phyloP scores from a whole-genome alignment of 2,113 vertebrate species.

The Capreolus pygargus region DNA sequence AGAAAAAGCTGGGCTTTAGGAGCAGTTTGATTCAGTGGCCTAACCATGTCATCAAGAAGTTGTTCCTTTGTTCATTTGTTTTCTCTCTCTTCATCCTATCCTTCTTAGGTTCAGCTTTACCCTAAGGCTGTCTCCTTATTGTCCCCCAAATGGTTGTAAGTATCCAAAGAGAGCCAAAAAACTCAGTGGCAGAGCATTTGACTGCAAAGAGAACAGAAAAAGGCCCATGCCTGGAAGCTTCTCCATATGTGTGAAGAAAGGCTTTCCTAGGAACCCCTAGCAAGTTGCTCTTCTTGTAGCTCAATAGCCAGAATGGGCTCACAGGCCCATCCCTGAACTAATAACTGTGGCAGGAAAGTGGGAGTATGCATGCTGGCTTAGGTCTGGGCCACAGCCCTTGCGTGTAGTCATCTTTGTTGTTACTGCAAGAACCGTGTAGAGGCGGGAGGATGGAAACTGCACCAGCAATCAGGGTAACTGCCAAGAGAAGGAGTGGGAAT shows the following conservation, averaged over 20 bases:
- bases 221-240: neutral
- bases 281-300: neutral
- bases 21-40: neutral
- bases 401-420: neutral
- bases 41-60: neutral
- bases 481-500: rapidly evolving
- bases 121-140: neutral
- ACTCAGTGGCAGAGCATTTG: neutral
- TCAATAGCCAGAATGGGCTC: neutral
- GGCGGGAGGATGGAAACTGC: neutral
- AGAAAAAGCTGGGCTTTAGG: neutral
- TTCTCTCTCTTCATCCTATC: neutral
- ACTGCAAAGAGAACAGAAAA: neutral
- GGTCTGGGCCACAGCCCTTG: neutral
- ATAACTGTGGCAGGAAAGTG: rapidly evolving
- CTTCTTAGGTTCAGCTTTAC: neutral
- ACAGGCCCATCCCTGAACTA: neutral
- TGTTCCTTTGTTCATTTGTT: neutral
- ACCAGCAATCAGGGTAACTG: neutral
- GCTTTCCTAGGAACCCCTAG: neutral
- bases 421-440: neutral
- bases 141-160: neutral
- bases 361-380: neutral
- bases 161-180: neutral
- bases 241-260: neutral